Evolutionary conservation across 2,888 invertebrate species (phyloP), one percentile per base, ranked within the genome.

Genomic region (Epirrita christyi): DNA sequence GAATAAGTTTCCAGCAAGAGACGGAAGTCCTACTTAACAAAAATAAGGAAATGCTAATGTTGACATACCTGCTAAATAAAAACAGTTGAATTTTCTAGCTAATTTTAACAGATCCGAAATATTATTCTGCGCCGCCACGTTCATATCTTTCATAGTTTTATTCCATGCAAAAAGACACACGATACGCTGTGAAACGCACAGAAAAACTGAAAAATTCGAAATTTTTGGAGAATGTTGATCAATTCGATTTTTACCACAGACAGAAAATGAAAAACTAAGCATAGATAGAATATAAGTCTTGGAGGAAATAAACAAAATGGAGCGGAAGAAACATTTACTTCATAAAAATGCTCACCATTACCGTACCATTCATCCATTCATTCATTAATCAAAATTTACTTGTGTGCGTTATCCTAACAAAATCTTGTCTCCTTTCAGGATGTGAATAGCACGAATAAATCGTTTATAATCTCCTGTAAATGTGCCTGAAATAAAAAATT

Each of bases 1-100:
- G 56, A 43, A 61, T 52, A 66, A 48, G 64, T 60, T 63, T 66
- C 54, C 36, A 15, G 11, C 29, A 38, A 45, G 38, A 32, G 9
- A 10, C 10, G 13, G 37, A 34, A n/a, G 61, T 63, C 9, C 21
- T 21, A 21, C 21, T 3, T 21, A 14, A 1, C 21, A 10, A 32
- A 63, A 49, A 58, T 43, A 59, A 61, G 54, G 50, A 32, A 36
- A 43, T 32, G 2, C 0, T 32, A 32, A 32, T 56, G 58, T 59
- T 61, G 55, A 76, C 72, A 64, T 80, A 97, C 97, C 97, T 93
- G 96, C 94, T 92, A 97, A 88, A 88, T 97, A 97, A 88, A 97
- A 97, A 93, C 96, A 96, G 92, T 97, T 97, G 91, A 97, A 97
- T 93, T 96, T 96, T 83, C 96, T 95, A 61, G 97, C 97, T 84